Evolutionary conservation across 2,797 vertebrate genomes (phyloP), one percentile per base, ranked within the genome.

Genomic region (Lepidocolaptes lacrymiger): DNA sequence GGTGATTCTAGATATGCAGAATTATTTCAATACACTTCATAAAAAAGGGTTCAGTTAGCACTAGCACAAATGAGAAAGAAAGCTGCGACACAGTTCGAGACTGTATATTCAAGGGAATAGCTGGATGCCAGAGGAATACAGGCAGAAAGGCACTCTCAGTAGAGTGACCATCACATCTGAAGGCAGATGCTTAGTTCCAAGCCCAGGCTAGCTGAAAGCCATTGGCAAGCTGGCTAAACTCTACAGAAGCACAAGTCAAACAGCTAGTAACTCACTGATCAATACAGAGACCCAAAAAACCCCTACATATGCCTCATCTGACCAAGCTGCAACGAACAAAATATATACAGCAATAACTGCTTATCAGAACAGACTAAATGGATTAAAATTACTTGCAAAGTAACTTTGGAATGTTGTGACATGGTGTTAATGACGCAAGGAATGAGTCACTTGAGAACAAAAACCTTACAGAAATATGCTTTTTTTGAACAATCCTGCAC

Each of bases 351-450:
- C 52, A 48, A 12, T 19, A 76, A 37, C 27, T 64, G 48, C 26
- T 39, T 41, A 63, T 15, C 58, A 59, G 28, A 71, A 61, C 4
- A 54, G 6, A 72, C 9, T 9, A 59, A 78, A 30, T 0, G 0
- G 41, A 19, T 41, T 36, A 54, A 66, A 26, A 34, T 1, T 9
- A 91, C 12, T 26, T 44, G 7, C 22, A 69, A 66, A 76, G 63
- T n/a, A 73, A 62, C 34, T 52, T 10, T 2, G 4, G 21, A 36
- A 80, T 28, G 46, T 13, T 4, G 1, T 18, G 12, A 55, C 19
- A 2, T 1, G 2, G 12, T 19, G 17, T 28, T 54, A 36, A 18
- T 2, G 1, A 56, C 37, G 13, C 10, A 46, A 56, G 23, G 17
- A 76, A 46, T 5, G 3, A 81, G 30, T 16, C 36, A 14, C 24